Base-by-base conservation (phyloP, 2,888 invertebrate genomes). In the Thecophora atra region DNA sequence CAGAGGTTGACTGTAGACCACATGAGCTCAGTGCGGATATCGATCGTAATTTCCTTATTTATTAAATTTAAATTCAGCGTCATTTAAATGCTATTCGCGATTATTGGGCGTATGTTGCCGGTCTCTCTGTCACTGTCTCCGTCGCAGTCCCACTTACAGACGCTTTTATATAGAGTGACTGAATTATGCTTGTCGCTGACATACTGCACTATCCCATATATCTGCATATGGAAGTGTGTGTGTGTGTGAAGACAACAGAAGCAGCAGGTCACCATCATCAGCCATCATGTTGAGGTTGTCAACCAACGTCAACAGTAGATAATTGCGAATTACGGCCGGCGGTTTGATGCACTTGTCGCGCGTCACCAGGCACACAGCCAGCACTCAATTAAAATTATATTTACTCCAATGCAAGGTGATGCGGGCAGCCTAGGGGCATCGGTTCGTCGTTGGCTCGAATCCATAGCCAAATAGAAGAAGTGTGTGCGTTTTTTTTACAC, bases 61-160 rank as follows among this genome's bases (percentile, higher is more conserved):
- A 5, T 15, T 24, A 24, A 17, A 37, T 78, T 77, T 75, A 79
- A 79, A 79, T 80, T 77, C 80, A 76, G 71, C 73, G 69, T 72
- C 75, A 74, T 76, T 78, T 78, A 77, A 76, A 75, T 66, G 73
- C 52, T 37, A 37, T 37, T 37, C 37, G 37, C 37, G 37, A 37
- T 8, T 8, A 37, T 37, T 37, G 37, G 6, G 6, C 7, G 7
- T 37, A 8, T 37, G 11, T 37, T 37, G 37, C 11, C 11, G 37
- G 6, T 37, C 7, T 37, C 37, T 1, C 37, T 37, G 37, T 37
- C 37, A 37, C 2, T 11, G 37, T 37, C 37, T 6, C 37, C 37
- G 37, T 37, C 37, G 37, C n/a, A n/a, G n/a, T n/a, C n/a, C n/a
- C n/a, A n/a, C n/a, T n/a, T n/a, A n/a, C n/a, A n/a, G n/a, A n/a